Evolutionary conservation across 2,888 invertebrate species (phyloP).

Genomic region (Norana najaformis): DNA sequence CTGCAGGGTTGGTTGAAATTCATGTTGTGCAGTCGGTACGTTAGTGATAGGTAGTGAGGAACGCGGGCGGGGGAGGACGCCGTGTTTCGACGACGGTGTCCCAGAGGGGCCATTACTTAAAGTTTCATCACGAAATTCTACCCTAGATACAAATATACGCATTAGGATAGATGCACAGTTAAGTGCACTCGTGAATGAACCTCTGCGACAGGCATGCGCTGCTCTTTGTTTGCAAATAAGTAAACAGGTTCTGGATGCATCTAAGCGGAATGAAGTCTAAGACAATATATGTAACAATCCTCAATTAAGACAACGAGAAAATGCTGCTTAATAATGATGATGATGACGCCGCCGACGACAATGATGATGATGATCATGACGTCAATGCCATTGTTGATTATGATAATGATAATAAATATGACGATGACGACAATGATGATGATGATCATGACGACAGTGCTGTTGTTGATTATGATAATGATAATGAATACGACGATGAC

Average conservation of each 20-base stretch:
- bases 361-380: slow-evolving; percentile 17
- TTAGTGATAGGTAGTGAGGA: background rate
- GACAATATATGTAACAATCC: too few relatives aligned
- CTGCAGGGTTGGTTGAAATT: slow-evolving; percentile 14
- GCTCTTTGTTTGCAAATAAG: too few relatives aligned
- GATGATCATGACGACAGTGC: too few relatives aligned
- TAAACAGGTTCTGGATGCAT: too few relatives aligned
- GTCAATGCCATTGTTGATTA: too few relatives aligned
- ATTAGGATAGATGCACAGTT: background rate
- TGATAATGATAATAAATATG: too few relatives aligned
- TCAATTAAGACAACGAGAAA: too few relatives aligned
- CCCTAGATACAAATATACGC: background rate
- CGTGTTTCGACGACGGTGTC: background rate
- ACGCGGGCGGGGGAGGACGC: background rate
- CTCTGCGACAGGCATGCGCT: background rate
- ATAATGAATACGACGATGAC: too few relatives aligned
- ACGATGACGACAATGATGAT: too few relatives aligned
- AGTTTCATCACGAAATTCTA: slow-evolving; percentile 17
- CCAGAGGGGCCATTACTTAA: slow-evolving; percentile 1
- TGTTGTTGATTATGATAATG: background rate
- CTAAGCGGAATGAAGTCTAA: too few relatives aligned
- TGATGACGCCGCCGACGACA: background rate
- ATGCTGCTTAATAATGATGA: background rate
- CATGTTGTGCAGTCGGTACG: background rate
- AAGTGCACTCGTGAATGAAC: background rate